phyloP scores from a whole-genome alignment of 2,113 vertebrate genomes.

The Pseudorasbora parva region DNA sequence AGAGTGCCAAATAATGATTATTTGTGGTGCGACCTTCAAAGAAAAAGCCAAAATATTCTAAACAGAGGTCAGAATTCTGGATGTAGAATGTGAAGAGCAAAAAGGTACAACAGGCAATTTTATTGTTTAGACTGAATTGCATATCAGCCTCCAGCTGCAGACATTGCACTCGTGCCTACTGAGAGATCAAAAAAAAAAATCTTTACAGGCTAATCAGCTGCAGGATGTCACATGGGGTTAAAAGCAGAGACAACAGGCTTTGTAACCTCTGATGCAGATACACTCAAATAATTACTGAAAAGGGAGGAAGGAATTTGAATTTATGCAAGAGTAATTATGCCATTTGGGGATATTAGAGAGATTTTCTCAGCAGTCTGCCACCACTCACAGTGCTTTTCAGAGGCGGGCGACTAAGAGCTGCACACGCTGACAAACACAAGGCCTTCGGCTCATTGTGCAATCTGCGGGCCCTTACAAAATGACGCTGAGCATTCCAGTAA shows the following conservation, averaged over 20 bases:
- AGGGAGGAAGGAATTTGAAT: conserved; percentile 59
- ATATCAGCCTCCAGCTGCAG: conserved; percentile 37
- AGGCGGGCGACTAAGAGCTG: conserved; percentile 43
- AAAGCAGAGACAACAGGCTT: conserved; percentile 60
- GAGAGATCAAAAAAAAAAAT: conserved; percentile 33
- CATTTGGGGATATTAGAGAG: conserved; percentile 60
- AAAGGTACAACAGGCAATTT: conserved; percentile 8
- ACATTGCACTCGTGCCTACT: conserved; percentile 10
- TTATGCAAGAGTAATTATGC: conserved; percentile 64
- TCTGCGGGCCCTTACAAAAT: conserved; percentile 62
- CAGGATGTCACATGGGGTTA: conserved; percentile 61
- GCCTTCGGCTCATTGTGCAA: conserved; percentile 60
- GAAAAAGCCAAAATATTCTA: neutral
- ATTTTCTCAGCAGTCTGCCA: conserved; percentile 60
- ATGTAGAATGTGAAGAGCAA: neutral
- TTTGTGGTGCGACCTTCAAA: neutral
- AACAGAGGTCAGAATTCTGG: neutral
- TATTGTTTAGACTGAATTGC: neutral
- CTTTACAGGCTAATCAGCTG: conserved; percentile 58
- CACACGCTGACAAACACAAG: conserved; percentile 58
- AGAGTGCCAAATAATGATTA: neutral
- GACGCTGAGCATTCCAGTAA: conserved; percentile 64
- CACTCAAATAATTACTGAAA: conserved; percentile 59
- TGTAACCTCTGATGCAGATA: conserved; percentile 65
- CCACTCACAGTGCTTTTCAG: conserved; percentile 52